phyloP scores from a whole-genome alignment of 2,113 vertebrate genomes.

The Scytalopus superciliaris region DNA sequence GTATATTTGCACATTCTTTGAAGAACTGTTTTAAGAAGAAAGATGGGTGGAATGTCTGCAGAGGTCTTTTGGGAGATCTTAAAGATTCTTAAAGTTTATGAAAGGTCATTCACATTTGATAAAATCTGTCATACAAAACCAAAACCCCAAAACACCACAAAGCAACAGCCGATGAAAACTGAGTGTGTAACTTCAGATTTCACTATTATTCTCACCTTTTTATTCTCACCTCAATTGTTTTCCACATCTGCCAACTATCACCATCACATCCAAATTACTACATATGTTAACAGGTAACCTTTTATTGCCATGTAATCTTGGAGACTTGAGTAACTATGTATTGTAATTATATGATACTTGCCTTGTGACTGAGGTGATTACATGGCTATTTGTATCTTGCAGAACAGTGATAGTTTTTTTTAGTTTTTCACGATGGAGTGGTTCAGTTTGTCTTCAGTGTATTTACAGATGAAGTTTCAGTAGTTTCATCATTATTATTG shows the following conservation, averaged over 20 bases:
- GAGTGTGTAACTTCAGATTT: not conserved
- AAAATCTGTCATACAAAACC: not conserved
- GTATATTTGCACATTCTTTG: not conserved
- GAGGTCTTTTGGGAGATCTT: not conserved
- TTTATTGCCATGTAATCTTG: not conserved
- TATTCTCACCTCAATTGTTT: not conserved
- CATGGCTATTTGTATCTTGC: not conserved
- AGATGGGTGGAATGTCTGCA: not conserved
- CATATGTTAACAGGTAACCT: conserved; percentile 7
- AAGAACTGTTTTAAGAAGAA: not conserved
- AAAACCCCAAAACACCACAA: not conserved
- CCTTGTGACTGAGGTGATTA: not conserved
- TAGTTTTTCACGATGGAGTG: not conserved
- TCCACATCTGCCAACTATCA: not conserved
- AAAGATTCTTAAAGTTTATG: not conserved
- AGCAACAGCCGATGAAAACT: not conserved
- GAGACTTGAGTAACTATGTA: not conserved
- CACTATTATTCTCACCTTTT: not conserved
- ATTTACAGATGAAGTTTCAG: not conserved
- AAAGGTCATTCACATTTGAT: not conserved
- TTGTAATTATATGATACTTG: not conserved
- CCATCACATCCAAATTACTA: not conserved
- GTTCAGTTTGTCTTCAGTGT: not conserved
- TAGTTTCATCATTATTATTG: not conserved
- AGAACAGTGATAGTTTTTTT: not conserved